Percentiles rank a stretch among this genome's conserved stretches.
phyloP scores from a whole-genome alignment of 2,888 invertebrate species.

The Itoplectis maculator region DNA sequence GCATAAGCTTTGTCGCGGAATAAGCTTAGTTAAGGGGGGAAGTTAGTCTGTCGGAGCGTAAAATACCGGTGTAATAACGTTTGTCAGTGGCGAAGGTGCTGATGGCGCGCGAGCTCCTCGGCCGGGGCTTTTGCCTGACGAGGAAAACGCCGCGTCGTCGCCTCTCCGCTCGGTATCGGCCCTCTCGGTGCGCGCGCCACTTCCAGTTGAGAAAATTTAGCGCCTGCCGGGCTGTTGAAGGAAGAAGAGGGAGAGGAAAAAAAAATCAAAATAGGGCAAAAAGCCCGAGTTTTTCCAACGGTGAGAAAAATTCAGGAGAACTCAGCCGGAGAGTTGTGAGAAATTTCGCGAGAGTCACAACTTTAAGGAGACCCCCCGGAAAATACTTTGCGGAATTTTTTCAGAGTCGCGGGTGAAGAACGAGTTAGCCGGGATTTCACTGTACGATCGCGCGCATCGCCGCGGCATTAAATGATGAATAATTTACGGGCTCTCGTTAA shows the following conservation, averaged over 20 bases:
- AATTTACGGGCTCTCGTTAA: background rate
- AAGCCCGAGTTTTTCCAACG: too few relatives aligned
- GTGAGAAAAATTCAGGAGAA: too few relatives aligned
- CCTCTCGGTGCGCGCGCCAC: background rate
- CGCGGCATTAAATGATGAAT: background rate
- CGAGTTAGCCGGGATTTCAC: too few relatives aligned
- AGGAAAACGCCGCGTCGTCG: slow-evolving; percentile 27
- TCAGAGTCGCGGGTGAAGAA: too few relatives aligned
- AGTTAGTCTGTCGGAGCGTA: slow-evolving; percentile 75
- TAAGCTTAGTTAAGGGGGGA: slow-evolving; percentile 77
- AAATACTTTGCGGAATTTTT: too few relatives aligned
- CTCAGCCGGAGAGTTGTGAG: too few relatives aligned
- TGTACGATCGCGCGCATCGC: background rate
- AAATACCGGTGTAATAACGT: slow-evolving; percentile 78
- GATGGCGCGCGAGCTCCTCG: slow-evolving; percentile 43
- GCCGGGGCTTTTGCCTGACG: background rate
- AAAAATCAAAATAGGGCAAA: too few relatives aligned
- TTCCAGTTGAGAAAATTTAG: slow-evolving; percentile 5
- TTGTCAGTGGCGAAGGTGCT: slow-evolving; percentile 65
- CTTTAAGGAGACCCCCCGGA: too few relatives aligned
- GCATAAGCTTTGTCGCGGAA: slow-evolving; percentile 78
- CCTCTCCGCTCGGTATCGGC: background rate
- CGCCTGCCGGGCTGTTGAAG: background rate
- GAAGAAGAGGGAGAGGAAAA: too few relatives aligned
- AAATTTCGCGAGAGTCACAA: background rate